phyloP scores from a whole-genome alignment of 2,797 vertebrate genomes.

The Eremophila alpestris region DNA sequence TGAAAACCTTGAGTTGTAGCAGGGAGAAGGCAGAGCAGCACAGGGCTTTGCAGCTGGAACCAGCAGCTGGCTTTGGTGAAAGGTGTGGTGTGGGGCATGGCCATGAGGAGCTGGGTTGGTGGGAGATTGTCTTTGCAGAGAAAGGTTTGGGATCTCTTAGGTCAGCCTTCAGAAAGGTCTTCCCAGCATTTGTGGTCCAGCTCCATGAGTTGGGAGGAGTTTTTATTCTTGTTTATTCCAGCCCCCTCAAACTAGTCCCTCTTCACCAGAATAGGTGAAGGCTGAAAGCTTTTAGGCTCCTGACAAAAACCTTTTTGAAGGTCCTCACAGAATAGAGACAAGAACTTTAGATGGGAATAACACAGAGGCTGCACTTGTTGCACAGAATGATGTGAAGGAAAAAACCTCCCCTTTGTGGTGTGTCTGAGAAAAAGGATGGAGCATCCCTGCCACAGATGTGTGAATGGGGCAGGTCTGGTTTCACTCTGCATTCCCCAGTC shows the following conservation, averaged over 20 bases:
- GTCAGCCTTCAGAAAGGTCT: not conserved
- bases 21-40: not conserved
- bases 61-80: not conserved
- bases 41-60: not conserved
- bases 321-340: not conserved
- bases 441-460: not conserved
- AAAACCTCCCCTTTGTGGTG: fast-evolving
- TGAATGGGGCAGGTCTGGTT: not conserved
- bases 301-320: not conserved
- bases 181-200: not conserved
- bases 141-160: not conserved
- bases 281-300: not conserved
- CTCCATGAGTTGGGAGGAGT: not conserved
- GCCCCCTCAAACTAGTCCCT: not conserved
- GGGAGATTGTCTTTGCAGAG: not conserved
- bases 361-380: not conserved
- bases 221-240: not conserved
- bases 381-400: not conserved
- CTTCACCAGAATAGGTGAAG: not conserved
- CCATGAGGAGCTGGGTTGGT: not conserved
- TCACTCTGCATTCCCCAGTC: not conserved
- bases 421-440: not conserved
- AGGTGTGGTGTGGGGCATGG: not conserved
- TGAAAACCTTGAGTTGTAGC: not conserved
- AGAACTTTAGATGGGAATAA: not conserved